These are phyloP conservation scores for Xylocampa areola DNA, from an alignment of 2,888 invertebrate genomes.

Conservation along the genomic window DNA sequence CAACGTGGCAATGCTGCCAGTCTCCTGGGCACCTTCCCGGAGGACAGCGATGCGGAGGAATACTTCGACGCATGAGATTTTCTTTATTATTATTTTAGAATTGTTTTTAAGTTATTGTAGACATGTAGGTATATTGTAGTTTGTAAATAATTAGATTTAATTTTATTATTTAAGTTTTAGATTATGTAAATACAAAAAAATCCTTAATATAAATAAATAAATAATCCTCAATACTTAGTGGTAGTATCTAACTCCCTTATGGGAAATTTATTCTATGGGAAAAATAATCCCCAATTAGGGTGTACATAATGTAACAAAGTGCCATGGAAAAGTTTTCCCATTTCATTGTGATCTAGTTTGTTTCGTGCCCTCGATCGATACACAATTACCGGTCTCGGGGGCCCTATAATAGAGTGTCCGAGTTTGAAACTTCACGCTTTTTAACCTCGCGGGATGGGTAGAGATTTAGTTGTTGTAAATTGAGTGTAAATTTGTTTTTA, in stretches of 20 bases:
- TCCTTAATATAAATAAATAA: no score
- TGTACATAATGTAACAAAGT: constrained; percentile 18
- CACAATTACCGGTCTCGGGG: constrained; percentile 20
- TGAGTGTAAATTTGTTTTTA: no score
- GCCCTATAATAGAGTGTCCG: constrained; percentile 1
- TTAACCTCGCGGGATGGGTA: background rate
- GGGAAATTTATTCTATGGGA: constrained; percentile 6
- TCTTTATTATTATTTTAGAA: no score
- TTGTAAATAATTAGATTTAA: no score
- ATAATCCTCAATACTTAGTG: background rate
- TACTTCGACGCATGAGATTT: no score
- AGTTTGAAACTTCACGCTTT: constrained; percentile 23
- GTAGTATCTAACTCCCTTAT: background rate
- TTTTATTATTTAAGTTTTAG: no score
- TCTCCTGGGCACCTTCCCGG: no score
- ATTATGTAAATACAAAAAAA: no score
- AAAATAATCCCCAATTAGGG: constrained; percentile 19
- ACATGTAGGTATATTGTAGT: no score
- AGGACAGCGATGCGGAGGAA: no score
- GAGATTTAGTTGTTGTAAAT: background rate
- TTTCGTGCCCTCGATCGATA: constrained; percentile 21
- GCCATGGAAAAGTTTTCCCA: constrained; percentile 32
- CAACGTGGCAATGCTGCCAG: no score
- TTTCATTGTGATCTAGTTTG: constrained; percentile 28
- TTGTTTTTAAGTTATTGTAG: no score